Evolutionary conservation across 2,113 vertebrate species (phyloP).

Genomic region (Mesembrinibis cayennensis): DNA sequence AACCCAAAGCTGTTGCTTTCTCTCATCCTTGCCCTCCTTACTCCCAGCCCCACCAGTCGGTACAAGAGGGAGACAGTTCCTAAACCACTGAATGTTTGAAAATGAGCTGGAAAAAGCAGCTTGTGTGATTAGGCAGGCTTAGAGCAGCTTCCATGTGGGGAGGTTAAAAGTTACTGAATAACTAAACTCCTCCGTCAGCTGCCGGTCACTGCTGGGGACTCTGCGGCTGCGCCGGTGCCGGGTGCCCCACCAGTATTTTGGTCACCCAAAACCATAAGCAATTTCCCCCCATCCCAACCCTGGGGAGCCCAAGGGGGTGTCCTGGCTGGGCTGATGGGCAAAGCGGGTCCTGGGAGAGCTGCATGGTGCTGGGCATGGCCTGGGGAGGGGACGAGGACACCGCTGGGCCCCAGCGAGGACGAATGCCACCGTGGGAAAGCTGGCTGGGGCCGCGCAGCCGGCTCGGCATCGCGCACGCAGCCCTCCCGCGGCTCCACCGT

Average conservation of each 20-base stretch:
- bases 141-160: neutral
- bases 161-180: conserved; percentile 50
- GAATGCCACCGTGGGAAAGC: neutral
- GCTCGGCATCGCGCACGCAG: neutral
- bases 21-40: neutral
- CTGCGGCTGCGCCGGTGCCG: neutral
- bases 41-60: rapidly evolving
- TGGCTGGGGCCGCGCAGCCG: neutral
- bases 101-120: neutral
- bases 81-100: rapidly evolving
- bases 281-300: neutral
- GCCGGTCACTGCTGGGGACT: rapidly evolving
- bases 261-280: rapidly evolving
- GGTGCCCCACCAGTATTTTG: neutral
- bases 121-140: neutral
- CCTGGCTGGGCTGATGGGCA: rapidly evolving
- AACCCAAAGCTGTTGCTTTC: neutral
- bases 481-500: neutral
- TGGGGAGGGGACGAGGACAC: neutral
- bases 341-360: rapidly evolving
- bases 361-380: rapidly evolving
- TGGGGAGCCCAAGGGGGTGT: rapidly evolving
- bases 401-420: rapidly evolving
- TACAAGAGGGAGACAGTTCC: neutral
- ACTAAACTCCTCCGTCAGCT: neutral